Evolutionary conservation across 1,140 invertebrate genomes (phyloP), one percentile per base, ranked within the genome.

Genomic region (Cataglyphis hispanica): DNA sequence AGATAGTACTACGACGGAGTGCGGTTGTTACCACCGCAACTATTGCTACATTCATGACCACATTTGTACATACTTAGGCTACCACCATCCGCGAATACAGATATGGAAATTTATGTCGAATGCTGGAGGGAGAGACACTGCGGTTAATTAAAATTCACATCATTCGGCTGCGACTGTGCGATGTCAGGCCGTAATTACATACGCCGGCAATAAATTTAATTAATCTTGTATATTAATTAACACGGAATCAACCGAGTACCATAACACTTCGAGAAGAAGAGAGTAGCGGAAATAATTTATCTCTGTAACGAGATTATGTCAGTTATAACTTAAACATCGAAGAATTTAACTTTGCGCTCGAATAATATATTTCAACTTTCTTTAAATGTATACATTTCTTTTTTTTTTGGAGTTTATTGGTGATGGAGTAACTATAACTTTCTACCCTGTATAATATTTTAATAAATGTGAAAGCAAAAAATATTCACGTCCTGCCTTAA

Each of bases 71-170:
- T 81, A 81, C 70, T 72, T 83, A 69, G 53, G 70, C 37, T 13
- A 60, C 67, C 50, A 60, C 67, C 34, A 5, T 16, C 25, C 22
- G 64, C 34, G 11, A 22, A 80, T 31, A 37, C 77, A 22, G 31
- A 43, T 81, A 70, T 81, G 77, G 64, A 58, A 81, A 81, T 81
- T 40, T 40, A 46, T 31, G 53, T 72, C 70, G 70, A 50, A 72
- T 25, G 37, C 22, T 69, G 53, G 58, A 43, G 66, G 53, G 50
- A 40, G 31, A 22, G 40, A 43, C 46, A 4, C 46, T 66, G 78
- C 66, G 78, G 34, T 58, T 81, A 58, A 81, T 81, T 70, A 72
- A 81, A 72, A 81, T 81, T 81, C 66, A 70, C 56, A 81, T 70
- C 34, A 50, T 50, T 50, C 46, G 46, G 19, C 46, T 25, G 56